A percentile compares a stretch with the other conserved stretches of the same genome.
Conservation (phyloP, 2,888 invertebrate genomes). For the Blastobasis adustella region DNA sequence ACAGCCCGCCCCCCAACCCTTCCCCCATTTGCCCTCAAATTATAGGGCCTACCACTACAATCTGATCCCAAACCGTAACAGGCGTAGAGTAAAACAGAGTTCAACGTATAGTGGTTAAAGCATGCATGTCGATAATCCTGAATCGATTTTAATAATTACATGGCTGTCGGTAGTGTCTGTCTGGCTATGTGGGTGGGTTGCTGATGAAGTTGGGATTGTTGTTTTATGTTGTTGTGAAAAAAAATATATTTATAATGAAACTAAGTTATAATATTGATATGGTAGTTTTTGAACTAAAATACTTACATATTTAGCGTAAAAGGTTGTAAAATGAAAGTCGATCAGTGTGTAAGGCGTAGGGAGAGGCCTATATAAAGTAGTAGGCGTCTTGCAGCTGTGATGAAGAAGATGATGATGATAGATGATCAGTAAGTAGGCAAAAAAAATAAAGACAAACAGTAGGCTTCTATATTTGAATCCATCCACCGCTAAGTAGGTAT, state of each 20-base stretch:
- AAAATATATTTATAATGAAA: neutral
- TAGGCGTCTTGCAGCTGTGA: too few relatives aligned
- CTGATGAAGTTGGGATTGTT: conserved; percentile 2
- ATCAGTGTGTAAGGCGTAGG: too few relatives aligned
- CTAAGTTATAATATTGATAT: too few relatives aligned
- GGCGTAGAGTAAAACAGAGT: conserved; percentile 13
- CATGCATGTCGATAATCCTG: conserved; percentile 46
- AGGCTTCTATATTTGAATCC: too few relatives aligned
- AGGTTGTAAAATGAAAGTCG: too few relatives aligned
- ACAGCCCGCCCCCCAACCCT: conserved; percentile 25
- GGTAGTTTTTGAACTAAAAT: too few relatives aligned
- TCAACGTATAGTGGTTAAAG: conserved; percentile 22
- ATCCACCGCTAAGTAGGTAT: too few relatives aligned
- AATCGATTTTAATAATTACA: conserved; percentile 63
- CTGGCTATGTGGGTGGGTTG: conserved; percentile 18
- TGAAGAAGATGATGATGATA: too few relatives aligned
- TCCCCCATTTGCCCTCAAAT: conserved; percentile 37
- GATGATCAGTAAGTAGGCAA: too few relatives aligned
- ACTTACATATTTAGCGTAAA: too few relatives aligned
- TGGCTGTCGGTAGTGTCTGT: conserved; percentile 20
- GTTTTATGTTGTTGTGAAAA: conserved; percentile 6
- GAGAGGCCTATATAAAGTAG: too few relatives aligned
- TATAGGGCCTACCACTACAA: conserved; percentile 31
- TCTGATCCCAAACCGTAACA: conserved; percentile 14
- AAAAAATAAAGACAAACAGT: too few relatives aligned